These are phyloP conservation scores for Lophochroa leadbeateri DNA, from an alignment of 2,113 vertebrate species.

Conservation along the genomic window DNA sequence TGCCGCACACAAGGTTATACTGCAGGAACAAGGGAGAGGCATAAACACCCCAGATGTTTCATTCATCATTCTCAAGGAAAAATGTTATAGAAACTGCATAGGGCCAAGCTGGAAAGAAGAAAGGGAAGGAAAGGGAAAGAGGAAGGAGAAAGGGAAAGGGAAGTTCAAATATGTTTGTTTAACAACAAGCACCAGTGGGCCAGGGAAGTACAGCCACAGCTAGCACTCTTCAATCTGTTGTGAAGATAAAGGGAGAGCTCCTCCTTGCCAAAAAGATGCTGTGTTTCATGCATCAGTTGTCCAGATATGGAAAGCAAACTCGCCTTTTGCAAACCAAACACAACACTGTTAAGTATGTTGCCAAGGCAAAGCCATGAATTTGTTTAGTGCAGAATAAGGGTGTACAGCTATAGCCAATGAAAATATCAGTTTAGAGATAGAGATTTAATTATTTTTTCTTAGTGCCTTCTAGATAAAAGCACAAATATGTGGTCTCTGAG, in stretches of 20 bases:
- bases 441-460: not conserved
- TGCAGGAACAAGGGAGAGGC: conserved; percentile 65
- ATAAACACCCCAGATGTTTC: not conserved
- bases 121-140: not conserved
- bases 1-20: conserved; percentile 90
- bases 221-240: not conserved
- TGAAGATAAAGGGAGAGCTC: not conserved
- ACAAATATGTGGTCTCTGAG: not conserved
- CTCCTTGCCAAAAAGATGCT: not conserved
- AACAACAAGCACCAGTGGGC: not conserved
- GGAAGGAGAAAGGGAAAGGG: not conserved
- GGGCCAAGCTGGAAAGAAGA: not conserved
- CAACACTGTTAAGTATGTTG: fast-evolving
- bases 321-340: not conserved
- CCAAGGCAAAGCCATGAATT: not conserved
- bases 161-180: not conserved
- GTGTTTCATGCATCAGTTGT: not conserved
- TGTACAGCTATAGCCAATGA: not conserved
- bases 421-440: not conserved
- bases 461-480: not conserved
- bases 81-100: not conserved
- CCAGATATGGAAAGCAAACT: not conserved
- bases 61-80: not conserved
- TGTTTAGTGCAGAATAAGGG: not conserved
- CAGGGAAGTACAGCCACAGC: not conserved